These are phyloP conservation scores for Oithona nana DNA, from an alignment of 2,888 invertebrate species.

Conservation along the genomic window DNA sequence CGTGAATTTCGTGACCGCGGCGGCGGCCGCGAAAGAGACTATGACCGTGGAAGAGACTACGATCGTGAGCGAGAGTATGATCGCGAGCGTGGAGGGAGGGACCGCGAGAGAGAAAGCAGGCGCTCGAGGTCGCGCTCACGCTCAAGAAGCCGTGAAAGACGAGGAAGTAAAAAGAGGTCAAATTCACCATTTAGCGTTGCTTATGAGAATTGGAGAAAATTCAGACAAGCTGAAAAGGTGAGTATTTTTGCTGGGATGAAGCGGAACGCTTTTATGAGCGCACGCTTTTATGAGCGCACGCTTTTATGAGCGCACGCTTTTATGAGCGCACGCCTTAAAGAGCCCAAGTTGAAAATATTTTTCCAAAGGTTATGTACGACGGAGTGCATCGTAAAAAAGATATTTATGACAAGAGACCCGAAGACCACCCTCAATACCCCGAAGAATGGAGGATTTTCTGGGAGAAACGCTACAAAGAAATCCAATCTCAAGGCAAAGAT, in stretches of 20 bases:
- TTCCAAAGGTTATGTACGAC: conserved; percentile 35
- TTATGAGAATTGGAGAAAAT: conserved; percentile 34
- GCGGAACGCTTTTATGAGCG: too few species aligned
- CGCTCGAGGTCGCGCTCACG: conserved; percentile 16
- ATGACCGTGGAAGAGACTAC: too few species aligned
- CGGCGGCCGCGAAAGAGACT: neutral
- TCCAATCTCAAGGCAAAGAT: conserved; percentile 52
- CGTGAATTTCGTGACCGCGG: neutral
- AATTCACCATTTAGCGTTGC: neutral
- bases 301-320: too few species aligned
- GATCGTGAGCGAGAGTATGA: conserved; percentile 26
- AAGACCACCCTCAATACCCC: conserved; percentile 67
- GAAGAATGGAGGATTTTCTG: conserved; percentile 80
- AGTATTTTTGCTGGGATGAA: too few species aligned
- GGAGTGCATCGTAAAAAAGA: conserved; percentile 44
- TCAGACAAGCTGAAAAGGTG: conserved; percentile 35
- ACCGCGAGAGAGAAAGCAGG: conserved; percentile 8
- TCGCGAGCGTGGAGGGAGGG: conserved; percentile 19
- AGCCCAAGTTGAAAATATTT: too few species aligned
- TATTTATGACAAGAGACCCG: conserved; percentile 62
- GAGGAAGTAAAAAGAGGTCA: neutral
- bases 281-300: too few species aligned
- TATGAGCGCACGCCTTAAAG: too few species aligned
- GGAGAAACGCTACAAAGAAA: conserved; percentile 60
- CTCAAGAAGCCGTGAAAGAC: neutral